Base-by-base conservation (phyloP, 2,888 invertebrate genomes). In the Galerucella nymphaeae region DNA sequence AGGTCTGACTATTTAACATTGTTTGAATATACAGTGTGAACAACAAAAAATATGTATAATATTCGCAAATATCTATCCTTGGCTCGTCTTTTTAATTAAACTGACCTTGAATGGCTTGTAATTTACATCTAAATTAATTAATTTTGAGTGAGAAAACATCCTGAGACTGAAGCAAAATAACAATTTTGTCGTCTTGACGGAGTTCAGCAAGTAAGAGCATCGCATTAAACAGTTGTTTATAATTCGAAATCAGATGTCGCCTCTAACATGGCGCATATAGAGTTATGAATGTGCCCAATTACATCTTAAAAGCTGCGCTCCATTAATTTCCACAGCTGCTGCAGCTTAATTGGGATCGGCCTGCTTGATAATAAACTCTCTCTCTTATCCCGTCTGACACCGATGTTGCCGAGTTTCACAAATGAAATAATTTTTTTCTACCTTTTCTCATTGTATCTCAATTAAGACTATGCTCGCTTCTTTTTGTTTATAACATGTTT, bases 261-360 rank as follows among this genome's bases (percentile, higher is more conserved):
- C 70, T 78, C 77, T 76, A 76, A 76, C 76, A 73, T 72, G 72
- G 74, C 74, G 79, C 78, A 81, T 81, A 81, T 83, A 84, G 86
- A 87, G 88, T 89, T 89, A 89, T 89, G 89, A 89, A 89, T 89
- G 89, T 88, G 87, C 88, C 89, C 89, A 89, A 89, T 89, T 89
- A 89, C 89, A 89, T 89, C 89, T 89, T 89, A 89, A 89, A 89
- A 89, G 89, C 89, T 88, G 88, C 88, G 89, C 88, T 87, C 89
- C 89, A 89, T 89, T 89, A 89, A 89, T 89, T 89, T 89, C 89
- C 89, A 89, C 89, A 89, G 89, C 89, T 89, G 89, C 89, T 88
- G 88, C 88, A 87, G 88, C 88, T 89, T 89, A 89, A 89, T 89
- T 89, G 89, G 88, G 88, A 88, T 87, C 87, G 87, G 87, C 85